Base-by-base conservation (phyloP, 2,888 invertebrate species). In the Synanthedon myopaeformis region DNA sequence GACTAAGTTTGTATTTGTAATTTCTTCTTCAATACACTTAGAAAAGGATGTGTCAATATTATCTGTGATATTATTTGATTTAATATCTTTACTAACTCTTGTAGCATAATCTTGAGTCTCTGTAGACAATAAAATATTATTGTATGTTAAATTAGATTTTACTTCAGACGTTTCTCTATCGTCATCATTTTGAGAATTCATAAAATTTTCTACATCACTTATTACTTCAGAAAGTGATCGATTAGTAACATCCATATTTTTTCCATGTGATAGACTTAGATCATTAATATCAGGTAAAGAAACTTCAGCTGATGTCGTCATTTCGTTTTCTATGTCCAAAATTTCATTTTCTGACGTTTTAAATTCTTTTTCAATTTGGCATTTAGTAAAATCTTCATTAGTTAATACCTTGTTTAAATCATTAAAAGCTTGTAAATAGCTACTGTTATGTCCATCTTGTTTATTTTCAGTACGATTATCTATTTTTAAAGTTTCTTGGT, bases 271-370 rank as follows among this genome's bases (percentile, higher is more conserved):
- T 52, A 57, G n/a, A 13, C 17, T 52, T 1, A 14, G 12, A 12
- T 74, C 73, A 56, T 68, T 53, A 50, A 76, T 71, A 69, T 75
- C 72, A 53, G 78, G 75, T 55, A 79, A 64, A 54, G 74, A 70
- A 57, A 73, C 58, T 59, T 76, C 66, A 55, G 62, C 65, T 51
- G 72, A 70, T 41, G 60, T 35, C 28, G 28, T 35, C 4, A 23
- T 23, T 35, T 35, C 35, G 35, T 55, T 52, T 14, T 58, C 51
- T n/a, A 28, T 14, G 17, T 8, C 8, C 6, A 42, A 41, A 12
- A 12, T 41, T 10, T 53, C 56, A 42, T 41, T 53, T 35, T 35
- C 35, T 35, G 35, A 1, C 35, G 1, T 35, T 35, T 35, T 35
- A 35, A 35, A 35, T 10, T 35, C 28, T 35, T 35, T 2, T 6